phyloP scores from a whole-genome alignment of 2,797 vertebrate species.

The Lagorchestes hirsutus region DNA sequence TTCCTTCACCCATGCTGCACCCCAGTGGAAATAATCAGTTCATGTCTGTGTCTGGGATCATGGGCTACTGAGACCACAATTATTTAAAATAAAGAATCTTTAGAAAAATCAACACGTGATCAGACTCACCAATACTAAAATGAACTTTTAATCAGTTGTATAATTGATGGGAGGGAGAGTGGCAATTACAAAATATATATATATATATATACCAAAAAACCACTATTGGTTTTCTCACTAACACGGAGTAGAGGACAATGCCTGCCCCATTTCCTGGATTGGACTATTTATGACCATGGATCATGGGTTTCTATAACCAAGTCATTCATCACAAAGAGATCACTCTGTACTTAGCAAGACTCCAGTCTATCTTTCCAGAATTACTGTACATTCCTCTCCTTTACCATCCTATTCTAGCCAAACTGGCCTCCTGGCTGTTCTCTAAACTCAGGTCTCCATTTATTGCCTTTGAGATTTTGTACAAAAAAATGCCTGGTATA shows the following conservation, averaged over 20 bases:
- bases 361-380: not conserved
- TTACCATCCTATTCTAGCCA: not conserved
- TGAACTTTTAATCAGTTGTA: not conserved
- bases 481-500: not conserved
- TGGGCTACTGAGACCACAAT: rapidly evolving
- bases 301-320: not conserved
- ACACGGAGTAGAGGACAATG: not conserved
- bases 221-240: not conserved
- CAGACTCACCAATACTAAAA: not conserved
- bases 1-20: not conserved
- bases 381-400: not conserved
- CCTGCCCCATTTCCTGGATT: not conserved
- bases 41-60: not conserved
- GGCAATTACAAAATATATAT: not conserved
- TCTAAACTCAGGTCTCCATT: not conserved
- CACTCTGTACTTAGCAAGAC: not conserved
- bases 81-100: not conserved
- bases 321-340: not conserved
- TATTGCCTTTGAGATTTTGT: not conserved
- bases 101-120: not conserved
- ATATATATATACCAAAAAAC: not conserved
- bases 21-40: not conserved
- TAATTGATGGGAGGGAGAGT: not conserved
- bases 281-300: not conserved
- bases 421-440: not conserved